phyloP scores from a whole-genome alignment of 2,113 vertebrate genomes.

The Patagioenas fasciata region DNA sequence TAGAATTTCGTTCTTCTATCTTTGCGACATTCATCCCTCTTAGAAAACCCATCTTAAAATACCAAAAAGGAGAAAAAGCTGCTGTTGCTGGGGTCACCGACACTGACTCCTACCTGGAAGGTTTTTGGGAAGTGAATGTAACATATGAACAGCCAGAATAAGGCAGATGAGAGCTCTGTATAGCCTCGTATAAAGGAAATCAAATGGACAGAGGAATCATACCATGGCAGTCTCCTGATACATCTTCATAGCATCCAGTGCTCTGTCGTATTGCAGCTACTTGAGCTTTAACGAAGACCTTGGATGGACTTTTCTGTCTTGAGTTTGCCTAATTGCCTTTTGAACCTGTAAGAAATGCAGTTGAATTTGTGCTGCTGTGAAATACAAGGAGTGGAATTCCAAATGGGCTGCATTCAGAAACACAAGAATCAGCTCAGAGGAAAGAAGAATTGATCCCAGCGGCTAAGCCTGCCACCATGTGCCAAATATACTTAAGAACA shows the following conservation, averaged over 20 bases:
- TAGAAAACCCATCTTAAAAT: slow-evolving; percentile 7
- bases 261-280: background rate
- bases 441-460: background rate
- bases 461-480: slow-evolving; percentile 54
- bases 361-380: slow-evolving; percentile 16
- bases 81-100: background rate
- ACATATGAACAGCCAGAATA: background rate
- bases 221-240: background rate
- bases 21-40: background rate
- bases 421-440: background rate
- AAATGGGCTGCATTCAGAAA: slow-evolving; percentile 14
- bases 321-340: slow-evolving; percentile 26
- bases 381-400: background rate
- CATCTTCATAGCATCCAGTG: background rate
- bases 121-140: background rate
- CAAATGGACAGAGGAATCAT: background rate
- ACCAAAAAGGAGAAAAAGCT: background rate
- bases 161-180: background rate
- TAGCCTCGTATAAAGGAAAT: background rate
- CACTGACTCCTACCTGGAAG: background rate
- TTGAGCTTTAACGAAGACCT: background rate
- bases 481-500: slow-evolving; percentile 24
- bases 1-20: background rate
- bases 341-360: background rate
- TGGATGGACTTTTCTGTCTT: slow-evolving; percentile 6